Conservation (phyloP, 2,113 vertebrate species). For the Gymnorhina tibicen region DNA sequence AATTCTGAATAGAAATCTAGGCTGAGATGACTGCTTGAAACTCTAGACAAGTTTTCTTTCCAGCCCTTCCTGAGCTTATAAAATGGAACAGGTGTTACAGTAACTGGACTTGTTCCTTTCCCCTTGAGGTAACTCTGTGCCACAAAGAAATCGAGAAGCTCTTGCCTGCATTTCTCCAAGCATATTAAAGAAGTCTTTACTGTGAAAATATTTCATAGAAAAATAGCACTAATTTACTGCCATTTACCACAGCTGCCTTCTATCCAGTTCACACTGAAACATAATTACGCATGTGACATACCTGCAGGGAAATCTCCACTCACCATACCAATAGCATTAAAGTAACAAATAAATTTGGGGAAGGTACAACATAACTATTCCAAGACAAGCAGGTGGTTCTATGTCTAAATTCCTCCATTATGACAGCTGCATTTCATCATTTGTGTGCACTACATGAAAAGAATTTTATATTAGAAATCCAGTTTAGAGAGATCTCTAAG, state of each 20-base stretch:
- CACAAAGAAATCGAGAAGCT: not conserved
- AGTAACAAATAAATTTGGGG: not conserved
- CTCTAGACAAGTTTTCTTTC: not conserved
- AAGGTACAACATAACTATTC: not conserved
- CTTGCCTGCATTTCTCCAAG: not conserved
- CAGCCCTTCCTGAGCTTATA: not conserved
- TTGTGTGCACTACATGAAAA: not conserved
- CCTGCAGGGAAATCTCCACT: not conserved
- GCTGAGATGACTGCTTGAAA: not conserved
- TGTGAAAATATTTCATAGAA: not conserved
- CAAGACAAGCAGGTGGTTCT: not conserved
- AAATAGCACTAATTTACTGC: not conserved
- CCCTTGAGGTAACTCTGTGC: not conserved
- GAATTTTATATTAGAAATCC: not conserved
- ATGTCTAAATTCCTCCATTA: not conserved
- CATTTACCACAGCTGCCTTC: not conserved
- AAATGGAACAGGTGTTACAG: conserved; percentile 9
- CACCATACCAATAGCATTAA: not conserved
- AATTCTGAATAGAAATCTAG: not conserved
- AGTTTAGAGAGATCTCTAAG: not conserved
- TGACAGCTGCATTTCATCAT: not conserved
- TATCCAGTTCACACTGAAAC: not conserved
- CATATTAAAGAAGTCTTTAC: not conserved
- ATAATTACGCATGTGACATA: not conserved
- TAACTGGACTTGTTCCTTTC: not conserved